Evolutionary conservation across 2,797 vertebrate genomes (phyloP).

Genomic region (Columba guinea): DNA sequence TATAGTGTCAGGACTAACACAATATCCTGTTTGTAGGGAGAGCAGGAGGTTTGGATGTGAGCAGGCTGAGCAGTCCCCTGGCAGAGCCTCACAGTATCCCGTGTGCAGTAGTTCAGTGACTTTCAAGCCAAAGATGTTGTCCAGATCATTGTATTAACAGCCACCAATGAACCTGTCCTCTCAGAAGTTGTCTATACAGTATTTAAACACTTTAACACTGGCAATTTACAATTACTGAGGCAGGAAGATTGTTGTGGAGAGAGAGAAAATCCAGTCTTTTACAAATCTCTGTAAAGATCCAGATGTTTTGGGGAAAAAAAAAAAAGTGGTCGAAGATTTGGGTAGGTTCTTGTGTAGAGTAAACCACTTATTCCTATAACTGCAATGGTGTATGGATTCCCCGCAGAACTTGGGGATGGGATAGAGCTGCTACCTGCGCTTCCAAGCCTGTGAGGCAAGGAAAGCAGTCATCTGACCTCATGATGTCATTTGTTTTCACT

Average conservation of each 20-base stretch:
- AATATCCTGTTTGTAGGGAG: not conserved
- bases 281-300: not conserved
- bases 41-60: not conserved
- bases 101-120: not conserved
- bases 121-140: constrained; percentile 1
- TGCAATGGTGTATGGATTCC: not conserved
- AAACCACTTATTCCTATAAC: not conserved
- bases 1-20: not conserved
- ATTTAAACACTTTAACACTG: not conserved
- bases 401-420: not conserved
- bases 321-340: not conserved
- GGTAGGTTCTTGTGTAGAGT: not conserved
- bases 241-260: not conserved
- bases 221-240: not conserved
- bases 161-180: not conserved
- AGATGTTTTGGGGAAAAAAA: not conserved
- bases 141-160: not conserved
- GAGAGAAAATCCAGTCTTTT: not conserved
- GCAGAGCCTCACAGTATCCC: not conserved
- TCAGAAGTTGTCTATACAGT: not conserved
- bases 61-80: not conserved
- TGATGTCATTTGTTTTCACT: constrained; percentile 33
- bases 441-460: constrained; percentile 19
- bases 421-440: not conserved
- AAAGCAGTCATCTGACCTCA: not conserved